A percentile compares a stretch with the other conserved stretches of the same genome.
Evolutionary conservation across 2,888 invertebrate genomes (phyloP).

Genomic region (Eupeodes latifasciatus): DNA sequence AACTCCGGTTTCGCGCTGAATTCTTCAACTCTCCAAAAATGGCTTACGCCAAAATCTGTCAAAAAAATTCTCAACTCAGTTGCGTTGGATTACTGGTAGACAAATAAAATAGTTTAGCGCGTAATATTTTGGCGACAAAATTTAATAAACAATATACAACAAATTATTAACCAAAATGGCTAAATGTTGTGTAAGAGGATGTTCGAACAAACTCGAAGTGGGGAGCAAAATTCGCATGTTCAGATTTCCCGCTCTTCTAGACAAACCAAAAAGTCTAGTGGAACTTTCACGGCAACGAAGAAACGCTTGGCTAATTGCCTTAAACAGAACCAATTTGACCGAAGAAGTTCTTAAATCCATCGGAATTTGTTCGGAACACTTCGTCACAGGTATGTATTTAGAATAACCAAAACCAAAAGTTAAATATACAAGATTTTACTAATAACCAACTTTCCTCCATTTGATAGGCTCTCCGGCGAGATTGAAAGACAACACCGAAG

Average conservation of each 20-base stretch:
- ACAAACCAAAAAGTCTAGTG: slow-evolving; percentile 32
- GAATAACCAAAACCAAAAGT: not conserved
- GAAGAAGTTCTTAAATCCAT: slow-evolving; percentile 26
- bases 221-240: slow-evolving; percentile 29
- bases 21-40: slow-evolving; percentile 38
- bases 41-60: slow-evolving; percentile 12
- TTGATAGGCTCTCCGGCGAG: slow-evolving; percentile 30
- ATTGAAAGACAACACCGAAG: slow-evolving; percentile 34
- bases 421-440: not conserved
- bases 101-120: slow-evolving; percentile 53
- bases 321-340: slow-evolving; percentile 37
- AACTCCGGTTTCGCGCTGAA: not conserved
- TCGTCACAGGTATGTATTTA: slow-evolving; percentile 32
- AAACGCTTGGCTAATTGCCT: slow-evolving; percentile 33
- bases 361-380: slow-evolving; percentile 34
- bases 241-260: slow-evolving; percentile 45
- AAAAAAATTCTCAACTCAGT: slow-evolving; percentile 20
- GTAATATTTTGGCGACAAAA: slow-evolving; percentile 37
- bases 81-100: slow-evolving; percentile 35
- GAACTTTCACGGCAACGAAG: slow-evolving; percentile 32
- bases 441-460: too few species aligned
- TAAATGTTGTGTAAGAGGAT: slow-evolving; percentile 35
- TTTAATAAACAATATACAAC: slow-evolving; percentile 17
- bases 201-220: slow-evolving; percentile 30
- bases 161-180: slow-evolving; percentile 25